Conservation (phyloP, 2,113 vertebrate species). For the Indicator maculatus region DNA sequence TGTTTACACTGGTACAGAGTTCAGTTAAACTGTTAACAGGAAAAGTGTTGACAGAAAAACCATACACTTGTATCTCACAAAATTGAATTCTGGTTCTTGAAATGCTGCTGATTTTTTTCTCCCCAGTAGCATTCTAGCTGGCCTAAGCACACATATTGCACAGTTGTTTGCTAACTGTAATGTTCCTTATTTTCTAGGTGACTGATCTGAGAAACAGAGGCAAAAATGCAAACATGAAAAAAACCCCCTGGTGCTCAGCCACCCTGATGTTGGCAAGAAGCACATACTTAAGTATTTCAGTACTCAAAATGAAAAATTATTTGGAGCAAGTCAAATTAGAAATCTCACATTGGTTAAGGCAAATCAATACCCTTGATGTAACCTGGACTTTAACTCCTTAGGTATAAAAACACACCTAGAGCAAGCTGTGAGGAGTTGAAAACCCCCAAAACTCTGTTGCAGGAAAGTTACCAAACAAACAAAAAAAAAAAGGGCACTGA, state of each 20-base stretch:
- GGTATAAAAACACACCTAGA: background rate
- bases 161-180: background rate
- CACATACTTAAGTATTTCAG: background rate
- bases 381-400: background rate
- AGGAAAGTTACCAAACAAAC: background rate
- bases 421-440: background rate
- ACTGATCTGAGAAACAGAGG: background rate
- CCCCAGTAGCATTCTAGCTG: background rate
- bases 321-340: background rate
- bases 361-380: background rate
- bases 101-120: background rate
- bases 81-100: background rate
- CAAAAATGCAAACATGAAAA: background rate
- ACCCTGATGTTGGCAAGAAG: background rate
- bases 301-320: background rate
- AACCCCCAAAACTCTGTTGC: background rate
- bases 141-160: background rate
- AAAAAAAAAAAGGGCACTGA: background rate
- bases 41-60: background rate
- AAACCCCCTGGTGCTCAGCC: background rate
- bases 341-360: background rate
- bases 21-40: background rate
- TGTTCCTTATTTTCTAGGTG: constrained; percentile 1
- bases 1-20: background rate
- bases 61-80: background rate